Evolutionary conservation across 1,140 invertebrate genomes (phyloP), one percentile per base, ranked within the genome.

Genomic region (Caerostris darwini): DNA sequence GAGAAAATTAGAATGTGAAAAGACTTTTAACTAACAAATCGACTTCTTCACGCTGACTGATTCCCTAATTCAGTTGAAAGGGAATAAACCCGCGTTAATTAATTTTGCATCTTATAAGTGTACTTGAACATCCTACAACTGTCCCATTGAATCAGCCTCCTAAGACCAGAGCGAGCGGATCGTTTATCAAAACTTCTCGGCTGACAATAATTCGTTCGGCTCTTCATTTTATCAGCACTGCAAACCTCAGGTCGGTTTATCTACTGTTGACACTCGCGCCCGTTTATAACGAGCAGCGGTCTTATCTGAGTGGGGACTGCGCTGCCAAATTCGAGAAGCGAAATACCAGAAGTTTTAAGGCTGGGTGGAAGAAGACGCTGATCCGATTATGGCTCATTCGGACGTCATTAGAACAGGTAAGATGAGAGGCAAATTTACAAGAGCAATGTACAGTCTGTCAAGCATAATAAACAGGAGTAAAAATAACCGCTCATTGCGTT

Each of bases 131-230:
- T n/a, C n/a, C 69, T 10, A 7, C 0, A 77, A 34, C 19, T 77
- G 71, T 3, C 12, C 10, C 34, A 53, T 50, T 77, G 8, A 77
- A 77, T 53, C 71, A 10, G 69, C 69, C 34, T 77, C 34, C 34
- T 77, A 0, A 10, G 50, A 77, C 34, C 53, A 10, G 10, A 77
- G 50, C 71, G 50, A 10, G 17, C 34, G 2, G 19, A 19, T 77
- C 69, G 53, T 77, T 77, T 12, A 77, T 77, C 50, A 77, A 53
- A 77, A 77, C 7, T 53, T 53, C 34, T 50, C 10, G 14, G 50
- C 69, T 77, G 69, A 53, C 71, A 77, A 77, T 10, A 77, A 77
- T 77, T 77, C 34, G 34, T 77, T 77, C 53, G 53, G 34, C 53
- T 77, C 19, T 50, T 34, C 50, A 50, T 12, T 77, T 53, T 50